Evolutionary conservation across 2,888 invertebrate species (phyloP).

Genomic region (Xylophagus ater): DNA sequence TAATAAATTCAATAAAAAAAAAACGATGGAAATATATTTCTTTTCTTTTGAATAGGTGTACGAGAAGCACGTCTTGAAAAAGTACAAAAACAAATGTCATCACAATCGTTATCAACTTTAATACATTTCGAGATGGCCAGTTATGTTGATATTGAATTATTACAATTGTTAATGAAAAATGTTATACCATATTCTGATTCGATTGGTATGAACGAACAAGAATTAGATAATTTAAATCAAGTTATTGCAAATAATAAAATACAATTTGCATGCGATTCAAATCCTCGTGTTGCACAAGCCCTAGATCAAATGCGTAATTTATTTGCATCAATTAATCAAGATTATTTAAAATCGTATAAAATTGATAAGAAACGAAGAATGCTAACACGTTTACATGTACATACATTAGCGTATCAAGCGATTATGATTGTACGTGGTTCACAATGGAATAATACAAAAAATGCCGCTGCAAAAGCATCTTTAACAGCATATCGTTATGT

Average conservation of each 20-base stretch:
- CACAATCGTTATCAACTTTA: slow-evolving; percentile 47
- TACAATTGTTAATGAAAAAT: slow-evolving; percentile 52
- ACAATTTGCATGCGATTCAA: slow-evolving; percentile 62
- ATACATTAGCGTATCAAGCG: slow-evolving; percentile 79
- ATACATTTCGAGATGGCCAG: slow-evolving; percentile 84
- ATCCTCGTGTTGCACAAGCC: slow-evolving; percentile 66
- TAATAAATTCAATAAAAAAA: slow-evolving; percentile 6
- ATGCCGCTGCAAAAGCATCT: slow-evolving; percentile 73
- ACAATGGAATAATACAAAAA: slow-evolving; percentile 64
- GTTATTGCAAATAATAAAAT: slow-evolving; percentile 58
- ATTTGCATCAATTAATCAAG: slow-evolving; percentile 35
- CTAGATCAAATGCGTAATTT: slow-evolving; percentile 71
- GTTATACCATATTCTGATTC: slow-evolving; percentile 68
- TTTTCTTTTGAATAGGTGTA: slow-evolving; percentile 41
- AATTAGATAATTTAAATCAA: slow-evolving; percentile 63
- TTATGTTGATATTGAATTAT: slow-evolving; percentile 58
- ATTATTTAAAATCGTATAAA: slow-evolving; percentile 23
- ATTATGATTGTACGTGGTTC: slow-evolving; percentile 58
- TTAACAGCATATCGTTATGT: slow-evolving; percentile 74
- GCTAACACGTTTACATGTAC: slow-evolving; percentile 68
- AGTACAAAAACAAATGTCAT: slow-evolving; percentile 54
- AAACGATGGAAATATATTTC: background rate
- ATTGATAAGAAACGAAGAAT: slow-evolving; percentile 40
- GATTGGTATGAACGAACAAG: slow-evolving; percentile 82
- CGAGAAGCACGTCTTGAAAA: slow-evolving; percentile 51